A percentile compares a stretch with the other conserved stretches of the same genome.
These are phyloP conservation scores for Hydractinia symbiolongicarpus DNA, from an alignment of 30 jellyfish, hydroid and myxozoan species.

Conservation along the genomic window DNA sequence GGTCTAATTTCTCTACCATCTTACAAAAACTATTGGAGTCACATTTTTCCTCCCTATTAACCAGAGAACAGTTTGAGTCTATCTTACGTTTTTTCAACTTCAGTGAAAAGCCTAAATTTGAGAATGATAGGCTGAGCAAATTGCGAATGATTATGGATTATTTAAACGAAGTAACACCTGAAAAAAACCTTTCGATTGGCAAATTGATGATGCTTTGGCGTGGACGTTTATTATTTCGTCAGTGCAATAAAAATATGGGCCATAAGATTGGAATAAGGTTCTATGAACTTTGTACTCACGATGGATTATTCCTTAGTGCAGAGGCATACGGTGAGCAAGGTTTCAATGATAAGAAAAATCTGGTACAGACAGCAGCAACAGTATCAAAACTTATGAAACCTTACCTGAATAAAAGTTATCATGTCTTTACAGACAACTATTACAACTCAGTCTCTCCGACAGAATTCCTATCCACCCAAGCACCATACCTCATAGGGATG, in stretches of 20 bases:
- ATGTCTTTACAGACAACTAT: constrained; percentile 28
- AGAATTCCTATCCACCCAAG: neutral
- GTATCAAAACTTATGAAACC: constrained; percentile 1
- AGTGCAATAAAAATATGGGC: neutral
- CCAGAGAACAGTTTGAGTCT: constrained; percentile 23
- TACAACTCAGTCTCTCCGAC: constrained; percentile 27
- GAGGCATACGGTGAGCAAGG: neutral
- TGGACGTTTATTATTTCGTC: no score
- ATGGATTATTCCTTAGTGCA: neutral
- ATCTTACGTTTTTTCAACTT: constrained; percentile 22
- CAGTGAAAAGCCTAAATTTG: constrained; percentile 10
- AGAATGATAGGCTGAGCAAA: neutral
- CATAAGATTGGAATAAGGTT: neutral
- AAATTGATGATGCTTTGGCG: constrained; percentile 36
- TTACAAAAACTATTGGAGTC: constrained; percentile 28
- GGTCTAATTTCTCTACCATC: constrained; percentile 31
- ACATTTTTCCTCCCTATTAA: neutral
- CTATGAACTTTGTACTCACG: constrained; percentile 2
- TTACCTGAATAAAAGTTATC: no score
- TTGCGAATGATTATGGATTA: neutral
- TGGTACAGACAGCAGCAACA: neutral
- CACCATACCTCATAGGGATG: no score
- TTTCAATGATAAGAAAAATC: neutral
- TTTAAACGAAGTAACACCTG: neutral
- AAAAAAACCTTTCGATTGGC: constrained; percentile 2